A percentile compares a stretch with the other conserved stretches of the same genome.
Evolutionary conservation across 2,113 vertebrate species (phyloP).

Genomic region (Erythrolamprus reginae): DNA sequence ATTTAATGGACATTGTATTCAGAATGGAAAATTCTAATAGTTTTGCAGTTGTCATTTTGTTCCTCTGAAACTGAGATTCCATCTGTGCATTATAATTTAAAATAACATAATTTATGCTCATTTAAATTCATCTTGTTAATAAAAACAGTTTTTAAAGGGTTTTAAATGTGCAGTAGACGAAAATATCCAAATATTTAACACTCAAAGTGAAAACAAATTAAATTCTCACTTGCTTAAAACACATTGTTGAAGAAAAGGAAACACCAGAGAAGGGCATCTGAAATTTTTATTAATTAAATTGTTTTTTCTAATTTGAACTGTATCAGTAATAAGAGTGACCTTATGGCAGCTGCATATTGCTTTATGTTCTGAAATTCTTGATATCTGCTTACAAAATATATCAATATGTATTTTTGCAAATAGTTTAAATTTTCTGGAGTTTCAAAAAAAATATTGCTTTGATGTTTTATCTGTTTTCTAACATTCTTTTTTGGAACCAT

Average conservation of each 20-base stretch:
- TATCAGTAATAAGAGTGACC: constrained; percentile 33
- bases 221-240: not conserved
- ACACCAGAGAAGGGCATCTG: not conserved
- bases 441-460: no score
- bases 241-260: not conserved
- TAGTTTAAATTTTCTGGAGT: constrained; percentile 29
- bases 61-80: constrained; percentile 12
- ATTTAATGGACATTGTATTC: constrained; percentile 44
- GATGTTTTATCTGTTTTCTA: constrained; percentile 41
- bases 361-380: constrained; percentile 55
- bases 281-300: not conserved
- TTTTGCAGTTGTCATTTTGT: constrained; percentile 58
- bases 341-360: constrained; percentile 60
- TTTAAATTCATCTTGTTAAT: not conserved
- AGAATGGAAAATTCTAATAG: constrained; percentile 59
- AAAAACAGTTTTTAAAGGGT: not conserved
- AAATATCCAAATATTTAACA: not conserved
- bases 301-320: constrained; percentile 17
- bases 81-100: not conserved
- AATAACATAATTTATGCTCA: not conserved
- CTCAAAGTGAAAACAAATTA: not conserved
- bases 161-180: not conserved
- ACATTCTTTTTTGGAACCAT: not conserved
- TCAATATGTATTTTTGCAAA: constrained; percentile 40
- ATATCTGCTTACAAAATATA: constrained; percentile 16